These are phyloP conservation scores for Cladorhizidae sp. DNA, from an alignment of 37 sponge, comb jelly and placozoan genomes.

Conservation along the genomic window DNA sequence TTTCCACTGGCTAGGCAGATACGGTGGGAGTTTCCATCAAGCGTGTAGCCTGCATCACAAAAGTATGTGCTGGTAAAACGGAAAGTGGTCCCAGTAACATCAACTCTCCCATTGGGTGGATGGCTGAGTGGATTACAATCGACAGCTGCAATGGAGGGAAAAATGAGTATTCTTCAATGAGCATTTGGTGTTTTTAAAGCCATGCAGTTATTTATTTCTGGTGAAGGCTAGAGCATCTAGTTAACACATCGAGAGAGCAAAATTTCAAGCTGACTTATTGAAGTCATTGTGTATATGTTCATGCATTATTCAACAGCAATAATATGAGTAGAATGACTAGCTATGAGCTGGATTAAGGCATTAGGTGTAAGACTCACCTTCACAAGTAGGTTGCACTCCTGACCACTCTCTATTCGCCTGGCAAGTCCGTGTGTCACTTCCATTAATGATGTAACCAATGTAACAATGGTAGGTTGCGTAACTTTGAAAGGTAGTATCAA, in stretches of 20 bases:
- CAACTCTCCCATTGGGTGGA: conserved; percentile 44
- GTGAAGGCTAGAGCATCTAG: too few species aligned
- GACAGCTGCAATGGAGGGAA: conserved; percentile 25
- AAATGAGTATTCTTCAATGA: too few species aligned
- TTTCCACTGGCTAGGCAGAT: conserved; percentile 43
- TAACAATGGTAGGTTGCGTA: conserved; percentile 52
- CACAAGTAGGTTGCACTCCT: conserved; percentile 48
- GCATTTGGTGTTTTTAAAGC: too few species aligned
- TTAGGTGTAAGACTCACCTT: conserved; percentile 16
- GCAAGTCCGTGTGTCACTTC: conserved; percentile 34
- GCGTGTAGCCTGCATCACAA: conserved; percentile 45
- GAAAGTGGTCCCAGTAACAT: conserved; percentile 22
- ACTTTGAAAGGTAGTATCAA: conserved; percentile 21
- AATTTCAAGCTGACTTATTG: too few species aligned
- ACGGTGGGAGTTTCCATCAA: conserved; percentile 28
- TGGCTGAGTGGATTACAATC: conserved; percentile 44
- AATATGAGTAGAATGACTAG: too few species aligned
- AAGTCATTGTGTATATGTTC: not conserved
- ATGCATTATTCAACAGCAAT: not conserved
- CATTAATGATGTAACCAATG: conserved; percentile 44
- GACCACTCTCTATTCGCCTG: conserved; percentile 62
- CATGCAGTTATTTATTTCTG: too few species aligned
- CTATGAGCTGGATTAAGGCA: not conserved
- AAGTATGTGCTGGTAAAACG: conserved; percentile 29
- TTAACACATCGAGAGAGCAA: too few species aligned